Percentiles rank a stretch among this genome's conserved stretches.
These are phyloP conservation scores for Amphimallon solstitiale DNA, from an alignment of 2,888 invertebrate genomes.

Conservation along the genomic window DNA sequence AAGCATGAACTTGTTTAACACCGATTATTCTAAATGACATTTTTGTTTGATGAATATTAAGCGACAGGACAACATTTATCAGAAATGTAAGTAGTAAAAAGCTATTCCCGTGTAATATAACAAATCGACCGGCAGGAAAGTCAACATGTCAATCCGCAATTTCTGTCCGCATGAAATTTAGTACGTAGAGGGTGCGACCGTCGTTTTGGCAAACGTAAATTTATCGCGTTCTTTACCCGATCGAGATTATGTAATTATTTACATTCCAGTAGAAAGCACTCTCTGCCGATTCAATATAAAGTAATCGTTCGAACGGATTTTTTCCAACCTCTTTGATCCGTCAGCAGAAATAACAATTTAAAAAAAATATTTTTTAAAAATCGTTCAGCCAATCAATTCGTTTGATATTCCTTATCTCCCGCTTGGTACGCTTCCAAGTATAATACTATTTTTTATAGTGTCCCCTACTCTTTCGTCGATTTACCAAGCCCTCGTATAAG, in stretches of 20 bases:
- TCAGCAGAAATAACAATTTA: slow-evolving; percentile 14
- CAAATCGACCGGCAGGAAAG: slow-evolving; percentile 43
- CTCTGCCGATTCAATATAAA: slow-evolving; percentile 45
- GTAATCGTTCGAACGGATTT: slow-evolving; percentile 26
- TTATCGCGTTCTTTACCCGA: slow-evolving; percentile 49
- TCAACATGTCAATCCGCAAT: slow-evolving; percentile 43
- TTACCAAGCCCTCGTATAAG: not conserved
- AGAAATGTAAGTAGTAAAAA: too few relatives aligned
- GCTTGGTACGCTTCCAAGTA: too few relatives aligned
- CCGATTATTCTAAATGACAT: too few relatives aligned
- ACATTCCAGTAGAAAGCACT: slow-evolving; percentile 54
- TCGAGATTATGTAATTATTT: slow-evolving; percentile 55
- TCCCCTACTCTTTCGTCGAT: not conserved
- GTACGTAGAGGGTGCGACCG: not conserved
- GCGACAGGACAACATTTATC: too few relatives aligned
- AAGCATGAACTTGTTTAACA: too few relatives aligned
- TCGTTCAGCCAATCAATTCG: slow-evolving; percentile 9
- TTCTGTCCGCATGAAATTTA: slow-evolving; percentile 34
- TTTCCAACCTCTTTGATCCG: slow-evolving; percentile 35
- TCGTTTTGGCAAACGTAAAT: slow-evolving; percentile 38
- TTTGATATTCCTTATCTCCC: not conserved
- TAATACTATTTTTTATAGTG: not conserved
- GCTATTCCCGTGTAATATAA: slow-evolving; percentile 32
- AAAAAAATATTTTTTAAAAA: slow-evolving; percentile 7
- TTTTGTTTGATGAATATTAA: too few relatives aligned